These are phyloP conservation scores for Pherbina coryleti DNA, from an alignment of 2,888 invertebrate genomes.

Conservation along the genomic window DNA sequence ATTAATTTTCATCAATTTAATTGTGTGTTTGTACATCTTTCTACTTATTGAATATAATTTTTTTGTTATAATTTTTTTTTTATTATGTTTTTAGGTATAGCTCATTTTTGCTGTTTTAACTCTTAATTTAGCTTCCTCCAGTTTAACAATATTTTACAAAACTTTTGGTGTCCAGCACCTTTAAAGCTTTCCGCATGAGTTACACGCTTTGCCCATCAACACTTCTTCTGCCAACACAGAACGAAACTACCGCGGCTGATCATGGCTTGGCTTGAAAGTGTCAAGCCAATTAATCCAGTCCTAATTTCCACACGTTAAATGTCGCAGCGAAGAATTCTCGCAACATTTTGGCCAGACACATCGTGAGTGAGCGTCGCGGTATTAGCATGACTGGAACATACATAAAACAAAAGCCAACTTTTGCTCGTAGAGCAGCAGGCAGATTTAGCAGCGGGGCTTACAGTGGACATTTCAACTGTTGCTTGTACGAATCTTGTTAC, in stretches of 20 bases:
- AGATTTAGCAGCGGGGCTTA: background rate
- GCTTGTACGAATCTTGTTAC: conserved; percentile 8
- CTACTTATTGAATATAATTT: too few species aligned
- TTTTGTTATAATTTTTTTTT: too few species aligned
- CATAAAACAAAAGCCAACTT: conserved; percentile 24
- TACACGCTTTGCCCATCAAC: too few species aligned
- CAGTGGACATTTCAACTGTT: background rate
- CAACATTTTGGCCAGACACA: conserved; percentile 35
- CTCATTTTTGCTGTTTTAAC: too few species aligned
- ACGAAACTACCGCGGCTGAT: background rate
- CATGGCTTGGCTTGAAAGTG: conserved; percentile 38
- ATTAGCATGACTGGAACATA: conserved; percentile 34
- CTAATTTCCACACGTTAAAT: conserved; percentile 54
- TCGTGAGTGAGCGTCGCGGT: conserved; percentile 28
- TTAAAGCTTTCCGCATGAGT: too few species aligned
- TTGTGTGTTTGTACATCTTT: too few species aligned
- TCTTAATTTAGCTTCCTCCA: too few species aligned
- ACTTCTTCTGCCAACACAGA: too few species aligned
- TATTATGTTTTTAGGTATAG: too few species aligned
- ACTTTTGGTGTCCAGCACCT: too few species aligned
- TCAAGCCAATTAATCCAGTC: conserved; percentile 54
- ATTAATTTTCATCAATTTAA: too few species aligned
- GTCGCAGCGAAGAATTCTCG: conserved; percentile 49
- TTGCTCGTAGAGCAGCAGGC: background rate
- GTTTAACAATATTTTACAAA: too few species aligned